A percentile compares a stretch with the other conserved stretches of the same genome.
phyloP scores from a whole-genome alignment of 2,888 invertebrate genomes.

The Drosophila mimetica region DNA sequence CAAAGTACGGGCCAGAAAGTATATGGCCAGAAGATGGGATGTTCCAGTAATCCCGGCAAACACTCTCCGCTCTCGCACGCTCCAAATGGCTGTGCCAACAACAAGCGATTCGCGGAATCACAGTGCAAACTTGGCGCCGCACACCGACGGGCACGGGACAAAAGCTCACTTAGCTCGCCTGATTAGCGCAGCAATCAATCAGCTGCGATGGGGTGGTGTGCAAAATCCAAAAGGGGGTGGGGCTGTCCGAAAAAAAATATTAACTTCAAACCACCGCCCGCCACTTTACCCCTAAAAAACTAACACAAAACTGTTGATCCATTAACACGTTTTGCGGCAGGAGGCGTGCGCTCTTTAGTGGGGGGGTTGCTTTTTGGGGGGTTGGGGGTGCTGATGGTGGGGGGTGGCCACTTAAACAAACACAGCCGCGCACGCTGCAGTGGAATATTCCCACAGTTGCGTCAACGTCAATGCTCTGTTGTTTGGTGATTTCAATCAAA shows the following conservation, averaged over 20 bases:
- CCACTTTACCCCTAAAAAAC: slow-evolving; percentile 33
- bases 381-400: background rate
- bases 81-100: slow-evolving; percentile 62
- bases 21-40: background rate
- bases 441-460: slow-evolving; percentile 76
- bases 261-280: slow-evolving; percentile 19
- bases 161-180: slow-evolving; percentile 38
- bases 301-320: slow-evolving; percentile 66
- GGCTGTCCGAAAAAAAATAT: slow-evolving; percentile 21
- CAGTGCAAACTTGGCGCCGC: slow-evolving; percentile 48
- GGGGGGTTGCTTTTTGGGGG: background rate
- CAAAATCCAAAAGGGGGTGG: slow-evolving; percentile 20
- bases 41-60: slow-evolving; percentile 19
- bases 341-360: slow-evolving; percentile 51
- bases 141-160: slow-evolving; percentile 51
- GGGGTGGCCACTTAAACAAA: slow-evolving; percentile 48
- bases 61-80: slow-evolving; percentile 52
- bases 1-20: background rate
- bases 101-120: slow-evolving; percentile 47
- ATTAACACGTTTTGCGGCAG: slow-evolving; percentile 64
- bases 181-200: slow-evolving; percentile 64
- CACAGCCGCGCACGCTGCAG: slow-evolving; percentile 56
- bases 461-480: slow-evolving; percentile 44
- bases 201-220: slow-evolving; percentile 9
- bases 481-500: slow-evolving; percentile 61